Evolutionary conservation across 2,888 invertebrate genomes (phyloP).

Genomic region (Melanargia galathea): DNA sequence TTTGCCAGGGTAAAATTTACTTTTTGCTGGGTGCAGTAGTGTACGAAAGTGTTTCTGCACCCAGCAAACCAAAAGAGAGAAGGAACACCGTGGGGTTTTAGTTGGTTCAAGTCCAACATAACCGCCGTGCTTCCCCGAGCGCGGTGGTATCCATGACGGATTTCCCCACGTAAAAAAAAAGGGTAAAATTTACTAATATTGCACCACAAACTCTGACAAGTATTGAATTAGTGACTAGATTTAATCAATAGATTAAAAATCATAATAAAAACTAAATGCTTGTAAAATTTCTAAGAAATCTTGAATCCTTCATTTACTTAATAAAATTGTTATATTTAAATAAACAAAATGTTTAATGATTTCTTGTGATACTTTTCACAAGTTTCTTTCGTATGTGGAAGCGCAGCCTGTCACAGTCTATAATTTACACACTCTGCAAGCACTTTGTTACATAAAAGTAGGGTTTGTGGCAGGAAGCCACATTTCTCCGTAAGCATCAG

Average conservation of each 20-base stretch:
- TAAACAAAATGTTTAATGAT: neutral
- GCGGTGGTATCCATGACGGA: no score
- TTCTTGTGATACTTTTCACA: conserved; percentile 40
- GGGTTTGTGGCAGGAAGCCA: conserved; percentile 34
- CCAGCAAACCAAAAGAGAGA: no score
- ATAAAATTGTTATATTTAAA: neutral
- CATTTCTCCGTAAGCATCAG: conserved; percentile 73
- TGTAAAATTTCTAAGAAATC: neutral
- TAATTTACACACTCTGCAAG: conserved; percentile 72
- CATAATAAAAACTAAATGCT: neutral
- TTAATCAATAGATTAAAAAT: neutral
- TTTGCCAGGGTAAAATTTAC: neutral
- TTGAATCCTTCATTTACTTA: neutral
- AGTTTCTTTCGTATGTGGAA: conserved; percentile 27
- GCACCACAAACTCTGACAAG: conserved; percentile 2
- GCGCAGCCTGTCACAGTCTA: conserved; percentile 45
- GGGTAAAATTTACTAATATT: neutral
- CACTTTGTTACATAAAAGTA: conserved; percentile 43
- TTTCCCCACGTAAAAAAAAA: no score
- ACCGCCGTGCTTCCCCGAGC: no score
- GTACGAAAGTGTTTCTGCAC: no score
- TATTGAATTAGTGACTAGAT: conserved; percentile 12
- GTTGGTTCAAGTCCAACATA: no score
- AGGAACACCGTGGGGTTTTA: no score
- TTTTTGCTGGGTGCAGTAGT: no score